Evolutionary conservation across 2,797 vertebrate species (phyloP), one percentile per base, ranked within the genome.

Genomic region (Danio kyathit): DNA sequence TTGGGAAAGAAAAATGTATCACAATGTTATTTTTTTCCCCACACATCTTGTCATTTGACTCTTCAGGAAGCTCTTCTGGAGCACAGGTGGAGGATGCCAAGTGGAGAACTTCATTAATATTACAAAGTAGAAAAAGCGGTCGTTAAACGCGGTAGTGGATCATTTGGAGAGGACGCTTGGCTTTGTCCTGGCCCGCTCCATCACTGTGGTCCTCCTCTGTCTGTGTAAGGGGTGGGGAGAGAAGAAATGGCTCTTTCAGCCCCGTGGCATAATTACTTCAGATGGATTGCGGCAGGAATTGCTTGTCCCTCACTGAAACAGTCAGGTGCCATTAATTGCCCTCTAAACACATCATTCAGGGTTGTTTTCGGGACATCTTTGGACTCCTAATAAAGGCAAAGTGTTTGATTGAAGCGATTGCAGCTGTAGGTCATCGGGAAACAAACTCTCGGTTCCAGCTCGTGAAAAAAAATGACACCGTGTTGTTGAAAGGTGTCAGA

Each of bases 1-100:
- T 96, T 96, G 93, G 91, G 94, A 91, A 93, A 92, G 91, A 93
- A 92, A 94, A 94, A 89, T 90, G 93, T 90, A 92, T 91, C 82
- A 82, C 82, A 80, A 84, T 86, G 41, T 56, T 29, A 63, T 93
- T 92, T 86, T 91, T 86, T 83, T 86, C 44, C 17, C 11, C 13
- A 14, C 41, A 52, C 29, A 29, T 19, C 14, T n/a, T 14, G 41
- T 48, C 65, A 69, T 76, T 48, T 63, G 69, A 11, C 52, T 61
- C 43, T 60, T 67, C 51, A 49, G 75, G 64, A 41, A 48, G 17
- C 51, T 43, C 40, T 67, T 67, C 72, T 29, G 72, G 54, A 66
- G 60, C 40, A 40, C 41, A 52, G 71, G 79, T 74, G 69, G 70
- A 57, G 74, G 63, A 75, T 74, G 64, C 79, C 80, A 85, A 72